Base-by-base conservation (phyloP, 2,888 invertebrate genomes). In the Carcina quercana region DNA sequence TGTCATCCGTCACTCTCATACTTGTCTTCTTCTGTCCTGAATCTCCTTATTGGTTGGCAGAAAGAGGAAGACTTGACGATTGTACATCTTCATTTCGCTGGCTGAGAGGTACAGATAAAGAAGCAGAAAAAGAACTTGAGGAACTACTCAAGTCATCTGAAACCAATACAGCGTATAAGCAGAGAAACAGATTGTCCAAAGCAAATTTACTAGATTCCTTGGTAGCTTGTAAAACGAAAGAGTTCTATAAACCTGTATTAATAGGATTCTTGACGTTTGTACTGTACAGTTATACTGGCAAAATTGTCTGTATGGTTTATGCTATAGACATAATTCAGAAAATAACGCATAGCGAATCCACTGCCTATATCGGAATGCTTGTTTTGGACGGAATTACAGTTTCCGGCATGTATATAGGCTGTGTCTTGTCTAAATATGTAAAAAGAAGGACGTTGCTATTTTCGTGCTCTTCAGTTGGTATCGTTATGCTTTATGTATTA, bases 401-500 rank as follows among this genome's bases (percentile, higher is more conserved):
- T 3, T 12, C 37, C 5, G 38, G 41, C 5, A 34, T 37, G 29
- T 44, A 44, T 24, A 10, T 37, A 1, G 47, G 42, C 0, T 34
- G 40, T 26, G 26, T 27, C 3, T 30, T 47, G 10, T 37, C 40
- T 1, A 43, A 33, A 24, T 25, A 32, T 13, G n/a, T 40, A 0
- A 43, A 28, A 11, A 25, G 47, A 6, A 35, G 40, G 20, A 20
- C 38, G 1, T 24, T 47, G 2, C 32, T 46, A 3, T 19, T 50
- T 2, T 3, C 13, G 5, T 15, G 41, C 1, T 35, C 45, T 1
- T 6, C 29, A 1, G 11, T 25, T 1, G 32, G 32, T 11, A 42
- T 46, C 3, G 0, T 47, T 0, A 51, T 57, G 28, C 38, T 63
- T 17, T 56, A 43, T 15, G 11, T 32, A 0, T 22, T 64, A n/a